Conservation (phyloP, 2,113 vertebrate genomes). For the Pseudopipra pipra region DNA sequence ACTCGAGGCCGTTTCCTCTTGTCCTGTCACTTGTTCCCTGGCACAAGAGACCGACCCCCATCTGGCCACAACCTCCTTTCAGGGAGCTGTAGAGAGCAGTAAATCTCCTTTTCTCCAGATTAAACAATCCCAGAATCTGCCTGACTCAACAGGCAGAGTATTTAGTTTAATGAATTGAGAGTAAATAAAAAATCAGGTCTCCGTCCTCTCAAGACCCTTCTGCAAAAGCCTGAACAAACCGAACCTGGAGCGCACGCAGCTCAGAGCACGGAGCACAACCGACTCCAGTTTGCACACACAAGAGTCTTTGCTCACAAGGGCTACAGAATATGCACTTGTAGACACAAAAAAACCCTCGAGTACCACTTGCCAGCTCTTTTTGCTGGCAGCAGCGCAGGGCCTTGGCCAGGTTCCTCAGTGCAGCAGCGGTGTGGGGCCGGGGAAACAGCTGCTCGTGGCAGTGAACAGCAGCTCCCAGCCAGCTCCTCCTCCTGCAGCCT, state of each 20-base stretch:
- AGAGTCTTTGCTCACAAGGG: not conserved
- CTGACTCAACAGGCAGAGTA: not conserved
- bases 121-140: not conserved
- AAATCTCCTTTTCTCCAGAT: not conserved
- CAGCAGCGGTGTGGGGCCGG: not conserved
- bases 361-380: not conserved
- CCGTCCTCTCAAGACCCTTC: not conserved
- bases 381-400: not conserved
- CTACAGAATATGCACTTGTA: not conserved
- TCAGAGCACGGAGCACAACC: not conserved
- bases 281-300: not conserved
- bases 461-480: not conserved
- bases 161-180: not conserved
- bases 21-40: not conserved
- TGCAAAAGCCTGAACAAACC: not conserved
- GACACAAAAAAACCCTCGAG: not conserved
- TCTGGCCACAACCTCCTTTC: not conserved
- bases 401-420: not conserved
- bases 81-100: not conserved
- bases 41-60: not conserved
- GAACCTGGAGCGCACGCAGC: accelerated
- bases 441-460: slow-evolving; percentile 20
- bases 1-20: accelerated
- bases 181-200: not conserved
- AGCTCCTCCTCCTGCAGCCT: not conserved